Evolutionary conservation across 2,797 vertebrate species (phyloP), one percentile per base, ranked within the genome.

Genomic region (Tragopan temminckii): DNA sequence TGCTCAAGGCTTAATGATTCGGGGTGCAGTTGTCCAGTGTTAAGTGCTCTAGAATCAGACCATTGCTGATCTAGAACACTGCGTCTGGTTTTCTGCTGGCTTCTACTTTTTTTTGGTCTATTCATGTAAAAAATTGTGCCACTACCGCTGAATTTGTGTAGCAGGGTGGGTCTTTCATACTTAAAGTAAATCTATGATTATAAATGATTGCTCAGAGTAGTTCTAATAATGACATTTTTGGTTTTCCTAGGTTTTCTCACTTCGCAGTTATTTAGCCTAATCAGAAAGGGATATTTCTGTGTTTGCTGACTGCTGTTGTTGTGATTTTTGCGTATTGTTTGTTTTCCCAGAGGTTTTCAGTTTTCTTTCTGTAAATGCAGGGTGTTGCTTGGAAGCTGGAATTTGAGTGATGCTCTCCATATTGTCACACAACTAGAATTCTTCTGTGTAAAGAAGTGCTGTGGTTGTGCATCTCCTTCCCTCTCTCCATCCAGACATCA

Each of bases 331-430:
- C 7, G 6, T 53, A 3, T 13, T 69, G 40, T 9, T 46, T 58
- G 57, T 68, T 55, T 31, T 42, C 38, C 18, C 27, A 21, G 29
- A 74, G 15, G 52, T 58, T 89, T 89, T 83, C 76, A 80, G 29
- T 83, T 7, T 31, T 71, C 67, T 94, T 72, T 46, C 67, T 81
- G 66, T 80, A 75, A 85, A 40, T 38, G 40, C 74, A 77, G 25
- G 27, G 21, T 1, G 79, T 94, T 96, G 92, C 93, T 93, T 96
- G 45, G 90, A 93, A 93, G 89, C 84, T 71, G 66, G 72, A 83
- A 62, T 87, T 94, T 87, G 80, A 52, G 71, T 89, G 87, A 76
- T 90, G 53, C 40, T 76, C 16, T 88, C 72, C 31, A 29, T 89
- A 42, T 92, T 79, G 42, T 64, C 50, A 72, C 27, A 68, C 50